These are phyloP conservation scores for Poecilobothrus nobilitatus DNA, from an alignment of 2,888 invertebrate species.

Conservation along the genomic window DNA sequence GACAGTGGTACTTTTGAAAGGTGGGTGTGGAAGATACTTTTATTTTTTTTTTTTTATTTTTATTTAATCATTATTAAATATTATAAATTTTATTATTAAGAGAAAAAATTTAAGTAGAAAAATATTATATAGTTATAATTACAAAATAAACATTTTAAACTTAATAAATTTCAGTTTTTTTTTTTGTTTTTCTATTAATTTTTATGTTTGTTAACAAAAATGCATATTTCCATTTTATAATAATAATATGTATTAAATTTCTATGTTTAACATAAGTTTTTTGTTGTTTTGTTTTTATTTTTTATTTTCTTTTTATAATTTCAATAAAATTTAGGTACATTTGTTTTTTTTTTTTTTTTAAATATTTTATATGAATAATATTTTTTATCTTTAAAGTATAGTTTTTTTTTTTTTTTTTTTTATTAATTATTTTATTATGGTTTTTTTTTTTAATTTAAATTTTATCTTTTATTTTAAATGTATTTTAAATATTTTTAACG, in stretches of 20 bases:
- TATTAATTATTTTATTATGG: slow-evolving; percentile 34
- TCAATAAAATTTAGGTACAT: slow-evolving; percentile 1
- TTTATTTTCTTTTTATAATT: background rate
- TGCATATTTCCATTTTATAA: background rate
- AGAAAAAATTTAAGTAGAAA: background rate
- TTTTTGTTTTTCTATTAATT: background rate
- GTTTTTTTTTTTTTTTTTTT: slow-evolving; percentile 22
- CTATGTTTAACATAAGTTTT: background rate
- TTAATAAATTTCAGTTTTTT: background rate
- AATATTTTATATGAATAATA: background rate
- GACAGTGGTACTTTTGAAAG: slow-evolving; percentile 1
- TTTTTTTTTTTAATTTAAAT: slow-evolving; percentile 24
- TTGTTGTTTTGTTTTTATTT: background rate
- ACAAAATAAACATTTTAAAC: background rate
- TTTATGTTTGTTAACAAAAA: background rate
- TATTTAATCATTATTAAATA: background rate
- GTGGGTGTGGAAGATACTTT: background rate
- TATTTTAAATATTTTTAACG: slow-evolving; percentile 1
- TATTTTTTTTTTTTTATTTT: background rate
- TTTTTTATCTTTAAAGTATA: too few species aligned
- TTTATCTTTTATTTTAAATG: slow-evolving; percentile 16
- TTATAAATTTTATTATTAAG: background rate
- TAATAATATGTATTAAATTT: background rate
- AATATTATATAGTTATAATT: background rate
- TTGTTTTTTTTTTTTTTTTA: background rate